Conservation (phyloP, 2,888 invertebrate species). For the Phytoseiulus persimilis region DNA sequence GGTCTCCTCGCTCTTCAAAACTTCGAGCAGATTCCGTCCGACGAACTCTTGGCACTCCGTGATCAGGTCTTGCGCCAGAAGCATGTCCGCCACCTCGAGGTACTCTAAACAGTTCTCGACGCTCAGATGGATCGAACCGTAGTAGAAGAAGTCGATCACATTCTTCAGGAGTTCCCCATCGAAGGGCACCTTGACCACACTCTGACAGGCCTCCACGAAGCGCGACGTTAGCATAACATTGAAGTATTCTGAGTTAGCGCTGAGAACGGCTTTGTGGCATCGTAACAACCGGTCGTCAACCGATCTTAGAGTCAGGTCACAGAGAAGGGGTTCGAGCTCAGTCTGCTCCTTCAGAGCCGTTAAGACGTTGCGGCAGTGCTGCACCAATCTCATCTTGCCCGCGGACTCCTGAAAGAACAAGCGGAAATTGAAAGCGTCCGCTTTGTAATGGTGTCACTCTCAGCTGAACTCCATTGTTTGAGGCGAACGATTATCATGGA, state of each 20-base stretch:
- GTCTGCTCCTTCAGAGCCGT: not conserved
- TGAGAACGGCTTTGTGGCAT: constrained; percentile 27
- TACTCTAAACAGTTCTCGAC: constrained; percentile 8
- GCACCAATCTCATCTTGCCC: not conserved
- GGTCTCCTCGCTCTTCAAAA: not conserved
- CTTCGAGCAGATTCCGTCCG: not conserved
- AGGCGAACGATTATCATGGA: not conserved
- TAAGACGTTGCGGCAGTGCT: constrained; percentile 9
- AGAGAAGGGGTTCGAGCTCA: not conserved
- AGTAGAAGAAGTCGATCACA: constrained; percentile 28
- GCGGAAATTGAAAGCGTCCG: not conserved
- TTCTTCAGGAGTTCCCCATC: not conserved
- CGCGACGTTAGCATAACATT: constrained; percentile 6
- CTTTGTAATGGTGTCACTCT: not conserved
- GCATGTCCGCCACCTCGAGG: constrained; percentile 36
- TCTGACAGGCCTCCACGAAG: constrained; percentile 23
- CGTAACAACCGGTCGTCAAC: not conserved
- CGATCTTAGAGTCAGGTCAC: constrained; percentile 6
- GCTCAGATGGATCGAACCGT: constrained; percentile 9
- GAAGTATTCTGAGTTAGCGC: constrained; percentile 17
- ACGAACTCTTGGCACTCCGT: not conserved
- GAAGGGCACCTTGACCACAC: not conserved
- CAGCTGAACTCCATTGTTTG: not conserved
- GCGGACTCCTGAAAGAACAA: not conserved
- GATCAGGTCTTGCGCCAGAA: constrained; percentile 19